Percentiles rank a stretch among this genome's conserved stretches.
These are phyloP conservation scores for Lanius collurio DNA, from an alignment of 2,113 vertebrate genomes.

Conservation along the genomic window DNA sequence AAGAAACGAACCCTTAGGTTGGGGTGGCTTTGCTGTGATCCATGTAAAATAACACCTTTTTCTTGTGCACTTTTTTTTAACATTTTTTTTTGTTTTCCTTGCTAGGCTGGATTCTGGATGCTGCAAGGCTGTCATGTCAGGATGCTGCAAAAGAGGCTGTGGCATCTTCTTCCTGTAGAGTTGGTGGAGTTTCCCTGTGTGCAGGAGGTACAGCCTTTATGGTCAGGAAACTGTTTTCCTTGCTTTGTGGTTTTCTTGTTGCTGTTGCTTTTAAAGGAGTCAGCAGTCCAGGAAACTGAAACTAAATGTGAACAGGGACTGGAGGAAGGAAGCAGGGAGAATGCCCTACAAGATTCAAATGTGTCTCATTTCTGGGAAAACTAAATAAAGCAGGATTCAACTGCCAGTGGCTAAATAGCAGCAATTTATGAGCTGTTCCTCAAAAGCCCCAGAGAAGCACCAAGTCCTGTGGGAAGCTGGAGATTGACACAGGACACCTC, in stretches of 20 bases:
- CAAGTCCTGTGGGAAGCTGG: neutral
- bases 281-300: neutral
- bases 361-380: neutral
- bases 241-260: neutral
- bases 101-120: constrained; percentile 14
- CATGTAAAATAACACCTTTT: neutral
- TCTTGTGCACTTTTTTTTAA: neutral
- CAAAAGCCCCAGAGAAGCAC: neutral
- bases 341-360: neutral
- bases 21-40: neutral
- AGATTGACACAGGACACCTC: neutral
- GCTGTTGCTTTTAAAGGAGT: neutral
- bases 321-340: neutral
- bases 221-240: neutral
- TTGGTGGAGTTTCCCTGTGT: neutral
- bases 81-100: neutral
- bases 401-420: neutral
- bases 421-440: neutral
- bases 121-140: neutral
- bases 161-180: neutral
- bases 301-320: neutral
- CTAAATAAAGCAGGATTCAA: neutral
- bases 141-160: neutral
- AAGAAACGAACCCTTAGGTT: neutral
- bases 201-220: neutral